phyloP scores from a whole-genome alignment of 2,113 vertebrate genomes.

The Rostratula benghalensis region DNA sequence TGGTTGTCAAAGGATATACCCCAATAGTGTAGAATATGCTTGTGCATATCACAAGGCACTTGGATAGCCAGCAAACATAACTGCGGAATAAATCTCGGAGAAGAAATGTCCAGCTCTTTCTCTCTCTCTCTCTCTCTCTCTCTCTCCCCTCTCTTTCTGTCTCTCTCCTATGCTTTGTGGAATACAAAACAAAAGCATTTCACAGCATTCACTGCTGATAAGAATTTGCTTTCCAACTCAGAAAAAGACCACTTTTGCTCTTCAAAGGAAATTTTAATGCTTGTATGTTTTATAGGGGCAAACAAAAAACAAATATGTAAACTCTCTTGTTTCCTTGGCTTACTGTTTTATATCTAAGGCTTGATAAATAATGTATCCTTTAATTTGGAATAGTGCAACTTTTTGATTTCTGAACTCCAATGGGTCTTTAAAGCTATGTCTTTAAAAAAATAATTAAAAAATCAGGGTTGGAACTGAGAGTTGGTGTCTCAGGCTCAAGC shows the following conservation, averaged over 20 bases:
- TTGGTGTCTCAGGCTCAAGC: conserved; percentile 77
- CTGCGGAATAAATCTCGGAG: conserved; percentile 56
- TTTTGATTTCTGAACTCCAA: conserved; percentile 76
- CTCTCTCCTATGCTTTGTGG: conserved; percentile 81
- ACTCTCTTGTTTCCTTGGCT: conserved; percentile 77
- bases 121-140: conserved; percentile 71
- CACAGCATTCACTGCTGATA: conserved; percentile 77
- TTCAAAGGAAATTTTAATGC: conserved; percentile 78
- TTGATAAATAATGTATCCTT: conserved; percentile 73
- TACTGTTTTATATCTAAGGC: conserved; percentile 80
- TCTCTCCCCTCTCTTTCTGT: conserved; percentile 68
- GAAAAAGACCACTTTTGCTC: conserved; percentile 86
- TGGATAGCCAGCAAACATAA: conserved; percentile 76
- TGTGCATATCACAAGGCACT: conserved; percentile 72
- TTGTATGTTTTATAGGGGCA: conserved; percentile 80
- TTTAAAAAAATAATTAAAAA: conserved; percentile 70
- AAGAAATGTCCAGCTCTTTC: conserved; percentile 72
- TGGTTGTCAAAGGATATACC: conserved; percentile 68
- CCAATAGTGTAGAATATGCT: conserved; percentile 71
- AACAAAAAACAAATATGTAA: conserved; percentile 71
- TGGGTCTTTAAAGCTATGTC: conserved; percentile 74
- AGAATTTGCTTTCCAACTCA: conserved; percentile 85
- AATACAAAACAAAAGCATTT: conserved; percentile 78
- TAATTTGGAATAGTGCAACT: conserved; percentile 72
- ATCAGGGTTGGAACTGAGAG: conserved; percentile 80